Base-by-base conservation (phyloP, 2,888 invertebrate genomes). In the Apotomis betuletana region DNA sequence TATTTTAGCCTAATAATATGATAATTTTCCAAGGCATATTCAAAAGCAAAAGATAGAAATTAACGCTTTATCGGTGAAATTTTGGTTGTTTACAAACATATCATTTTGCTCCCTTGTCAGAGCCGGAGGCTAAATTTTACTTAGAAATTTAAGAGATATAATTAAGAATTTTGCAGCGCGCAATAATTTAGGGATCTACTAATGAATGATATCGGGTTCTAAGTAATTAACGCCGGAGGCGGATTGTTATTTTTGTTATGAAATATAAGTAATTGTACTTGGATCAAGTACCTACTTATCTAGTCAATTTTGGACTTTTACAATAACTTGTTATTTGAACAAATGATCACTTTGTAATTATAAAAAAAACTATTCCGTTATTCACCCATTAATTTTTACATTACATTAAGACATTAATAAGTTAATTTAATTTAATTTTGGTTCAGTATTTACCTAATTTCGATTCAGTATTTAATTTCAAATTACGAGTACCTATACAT, bases 131-230 rank as follows among this genome's bases (percentile, higher is more conserved):
- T 76, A 89, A 90, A 91, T 89, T 92, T 92, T 90, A 89, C 91
- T 92, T 90, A 91, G 92, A 93, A 92, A 92, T 91, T 90, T 88
- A 91, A 93, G 92, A 91, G 90, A 91, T 93, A 93, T 93, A 93
- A 93, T 93, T 93, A 93, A 92, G 91, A 92, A 91, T 91, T 92
- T 91, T 87, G 91, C 87, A 84, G 86, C 84, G 87, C 91, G 87
- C 87, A 91, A 90, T 92, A 92, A 93, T 93, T 93, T 93, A 83
- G 91, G 90, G 90, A 84, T 89, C 87, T 84, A 81, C 87, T 93
- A 91, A 93, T 91, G 88, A 91, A 90, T 90, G 90, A 92, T 93
- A 93, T 93, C 93, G 86, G 83, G 90, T 93, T 91, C 84, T 91
- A 82, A 84, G 89, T 93, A 92, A 93, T 93, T 92, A 93, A 82